These are phyloP conservation scores for Agrochola lychnidis DNA, from an alignment of 2,888 invertebrate genomes.

Conservation along the genomic window DNA sequence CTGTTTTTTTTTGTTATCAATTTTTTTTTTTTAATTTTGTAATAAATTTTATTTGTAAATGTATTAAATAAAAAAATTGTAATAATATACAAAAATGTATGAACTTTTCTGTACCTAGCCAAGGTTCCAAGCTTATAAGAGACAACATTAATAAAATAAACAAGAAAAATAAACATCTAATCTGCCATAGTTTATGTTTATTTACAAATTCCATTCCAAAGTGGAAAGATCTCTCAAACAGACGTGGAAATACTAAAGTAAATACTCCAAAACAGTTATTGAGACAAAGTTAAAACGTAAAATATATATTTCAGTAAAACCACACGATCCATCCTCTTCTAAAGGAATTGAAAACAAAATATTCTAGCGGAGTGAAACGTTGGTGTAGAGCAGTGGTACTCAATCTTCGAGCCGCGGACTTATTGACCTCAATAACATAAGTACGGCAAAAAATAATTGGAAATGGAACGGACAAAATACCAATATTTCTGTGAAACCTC, in stretches of 20 bases:
- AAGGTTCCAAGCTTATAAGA: not conserved
- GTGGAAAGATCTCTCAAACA: not conserved
- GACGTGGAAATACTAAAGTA: conserved; percentile 13
- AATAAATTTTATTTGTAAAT: too few relatives aligned
- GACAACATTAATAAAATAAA: not conserved
- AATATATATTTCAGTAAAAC: conserved; percentile 51
- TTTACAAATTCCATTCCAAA: conserved; percentile 12
- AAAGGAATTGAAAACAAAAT: conserved; percentile 62
- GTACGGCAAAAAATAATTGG: not conserved
- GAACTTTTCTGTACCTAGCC: too few relatives aligned
- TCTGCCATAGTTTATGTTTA: not conserved
- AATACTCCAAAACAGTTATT: conserved; percentile 39
- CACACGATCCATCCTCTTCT: conserved; percentile 57
- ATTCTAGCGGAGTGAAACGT: conserved; percentile 56
- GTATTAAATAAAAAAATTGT: too few relatives aligned
- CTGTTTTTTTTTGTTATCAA: too few relatives aligned
- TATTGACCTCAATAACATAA: not conserved
- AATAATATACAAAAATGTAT: not conserved
- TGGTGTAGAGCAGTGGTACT: conserved; percentile 19
- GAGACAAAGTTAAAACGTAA: conserved; percentile 38
- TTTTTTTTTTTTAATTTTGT: too few relatives aligned
- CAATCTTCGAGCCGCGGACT: conserved; percentile 6
- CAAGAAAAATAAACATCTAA: not conserved
- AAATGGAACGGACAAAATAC: not conserved
- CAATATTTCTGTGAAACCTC: not conserved